These are phyloP conservation scores for Nephila pilipes DNA, from an alignment of 1,140 invertebrate genomes.

Conservation along the genomic window DNA sequence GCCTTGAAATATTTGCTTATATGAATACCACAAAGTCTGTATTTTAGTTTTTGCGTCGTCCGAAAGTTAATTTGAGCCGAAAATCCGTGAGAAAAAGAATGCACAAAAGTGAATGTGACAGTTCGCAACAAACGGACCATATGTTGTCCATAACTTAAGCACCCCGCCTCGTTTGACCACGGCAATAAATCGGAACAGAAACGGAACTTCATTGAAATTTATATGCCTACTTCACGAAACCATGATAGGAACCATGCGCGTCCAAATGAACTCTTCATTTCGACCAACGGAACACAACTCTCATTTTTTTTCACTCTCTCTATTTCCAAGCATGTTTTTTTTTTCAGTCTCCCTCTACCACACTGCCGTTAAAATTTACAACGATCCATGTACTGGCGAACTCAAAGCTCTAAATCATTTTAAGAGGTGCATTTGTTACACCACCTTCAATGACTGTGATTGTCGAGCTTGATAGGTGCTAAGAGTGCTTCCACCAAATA, in stretches of 20 bases:
- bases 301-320: neutral
- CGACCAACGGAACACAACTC: neutral
- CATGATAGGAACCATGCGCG: conserved; percentile 39
- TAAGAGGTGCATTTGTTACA: conserved; percentile 60
- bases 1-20: no score
- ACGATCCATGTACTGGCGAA: neutral
- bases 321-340: neutral
- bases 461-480: conserved; percentile 53
- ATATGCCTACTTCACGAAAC: conserved; percentile 3
- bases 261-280: conserved; percentile 41
- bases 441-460: conserved; percentile 57
- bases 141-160: neutral
- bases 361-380: neutral
- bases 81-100: neutral
- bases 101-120: neutral
- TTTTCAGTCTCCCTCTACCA: neutral
- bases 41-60: no score
- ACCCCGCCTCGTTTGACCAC: neutral
- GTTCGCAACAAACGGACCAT: neutral
- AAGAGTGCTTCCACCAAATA: neutral
- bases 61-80: no score
- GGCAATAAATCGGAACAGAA: conserved; percentile 29
- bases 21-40: neutral
- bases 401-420: conserved; percentile 53
- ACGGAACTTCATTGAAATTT: conserved; percentile 21